phyloP scores from a whole-genome alignment of 1,140 invertebrate species.

The Parasteatoda tepidariorum region DNA sequence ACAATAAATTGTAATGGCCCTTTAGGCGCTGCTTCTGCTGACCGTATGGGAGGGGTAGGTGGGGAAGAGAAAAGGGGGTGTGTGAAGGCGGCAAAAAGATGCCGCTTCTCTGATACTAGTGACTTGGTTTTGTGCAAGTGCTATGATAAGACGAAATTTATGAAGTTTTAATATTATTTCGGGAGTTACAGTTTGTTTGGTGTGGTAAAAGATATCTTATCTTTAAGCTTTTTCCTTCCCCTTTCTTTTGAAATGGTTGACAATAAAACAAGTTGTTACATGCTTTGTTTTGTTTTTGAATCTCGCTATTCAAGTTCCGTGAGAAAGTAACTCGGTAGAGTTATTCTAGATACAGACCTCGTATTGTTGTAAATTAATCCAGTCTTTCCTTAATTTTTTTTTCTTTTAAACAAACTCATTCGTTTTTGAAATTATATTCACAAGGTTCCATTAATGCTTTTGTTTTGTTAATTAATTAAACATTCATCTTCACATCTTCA shows the following conservation, averaged over 20 bases:
- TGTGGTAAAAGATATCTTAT: too few relatives aligned
- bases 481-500: too few relatives aligned
- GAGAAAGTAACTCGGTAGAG: too few relatives aligned
- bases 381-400: too few relatives aligned
- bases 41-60: background rate
- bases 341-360: too few relatives aligned
- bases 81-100: slow-evolving; percentile 13
- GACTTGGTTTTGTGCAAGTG: background rate
- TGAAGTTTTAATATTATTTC: background rate
- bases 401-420: too few relatives aligned
- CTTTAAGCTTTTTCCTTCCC: too few relatives aligned
- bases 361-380: too few relatives aligned
- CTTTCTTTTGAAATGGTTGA: background rate
- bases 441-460: too few relatives aligned
- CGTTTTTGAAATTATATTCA: too few relatives aligned
- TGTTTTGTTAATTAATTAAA: too few relatives aligned
- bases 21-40: background rate
- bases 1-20: background rate
- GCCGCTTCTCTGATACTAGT: background rate
- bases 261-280: background rate
- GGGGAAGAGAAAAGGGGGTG: background rate
- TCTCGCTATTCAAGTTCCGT: background rate
- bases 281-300: background rate
- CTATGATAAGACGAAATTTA: background rate
- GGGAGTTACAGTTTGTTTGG: too few relatives aligned